A percentile compares a stretch with the other conserved stretches of the same genome.
Evolutionary conservation across 1,140 invertebrate species (phyloP).

Genomic region (Lepeophtheirus salmonis): DNA sequence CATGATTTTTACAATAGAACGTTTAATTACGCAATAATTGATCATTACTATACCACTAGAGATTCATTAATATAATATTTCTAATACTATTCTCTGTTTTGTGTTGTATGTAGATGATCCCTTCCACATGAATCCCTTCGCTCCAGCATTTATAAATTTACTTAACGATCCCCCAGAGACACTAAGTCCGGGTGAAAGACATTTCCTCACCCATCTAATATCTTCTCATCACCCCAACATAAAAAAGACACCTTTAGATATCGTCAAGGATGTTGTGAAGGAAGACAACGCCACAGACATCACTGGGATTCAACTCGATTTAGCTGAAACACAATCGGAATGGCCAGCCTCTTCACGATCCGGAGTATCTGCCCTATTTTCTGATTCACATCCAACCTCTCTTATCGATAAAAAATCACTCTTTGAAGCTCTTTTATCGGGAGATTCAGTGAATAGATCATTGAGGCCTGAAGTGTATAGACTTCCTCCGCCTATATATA

Average conservation of each 20-base stretch:
- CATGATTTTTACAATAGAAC: no score
- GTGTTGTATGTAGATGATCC: no score
- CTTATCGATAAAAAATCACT: background rate
- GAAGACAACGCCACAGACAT: background rate
- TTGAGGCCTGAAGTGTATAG: background rate
- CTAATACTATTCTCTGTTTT: no score
- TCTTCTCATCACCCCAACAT: background rate
- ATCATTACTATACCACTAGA: no score
- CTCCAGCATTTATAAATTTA: background rate
- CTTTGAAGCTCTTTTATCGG: background rate
- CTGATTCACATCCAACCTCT: background rate
- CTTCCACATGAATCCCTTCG: background rate
- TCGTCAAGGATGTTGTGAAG: background rate
- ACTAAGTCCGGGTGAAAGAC: background rate
- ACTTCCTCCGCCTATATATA: background rate
- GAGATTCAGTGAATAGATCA: background rate
- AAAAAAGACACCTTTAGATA: background rate
- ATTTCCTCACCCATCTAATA: background rate
- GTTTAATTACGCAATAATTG: no score
- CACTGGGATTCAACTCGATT: background rate
- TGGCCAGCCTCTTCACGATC: background rate
- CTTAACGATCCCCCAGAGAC: background rate
- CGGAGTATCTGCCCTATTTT: background rate
- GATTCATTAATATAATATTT: no score
- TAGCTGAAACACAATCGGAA: conserved; percentile 1